Evolutionary conservation across 2,113 vertebrate genomes (phyloP).

Genomic region (Pluvianellus socialis): DNA sequence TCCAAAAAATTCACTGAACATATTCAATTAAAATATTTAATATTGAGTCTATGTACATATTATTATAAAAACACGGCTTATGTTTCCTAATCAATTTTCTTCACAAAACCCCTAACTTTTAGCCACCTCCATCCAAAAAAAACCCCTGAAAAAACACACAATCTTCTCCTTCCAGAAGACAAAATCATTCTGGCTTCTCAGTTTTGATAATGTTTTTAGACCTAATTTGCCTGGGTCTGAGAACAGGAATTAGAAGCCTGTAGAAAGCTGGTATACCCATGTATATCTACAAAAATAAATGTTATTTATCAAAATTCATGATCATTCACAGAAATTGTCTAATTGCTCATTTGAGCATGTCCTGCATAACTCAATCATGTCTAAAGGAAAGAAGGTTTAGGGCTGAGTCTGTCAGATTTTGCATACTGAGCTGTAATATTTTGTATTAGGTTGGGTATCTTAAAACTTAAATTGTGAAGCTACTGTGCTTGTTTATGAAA

Average conservation of each 20-base stretch:
- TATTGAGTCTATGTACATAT: neutral
- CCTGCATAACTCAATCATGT: neutral
- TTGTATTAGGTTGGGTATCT: accelerated
- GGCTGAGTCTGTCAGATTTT: neutral
- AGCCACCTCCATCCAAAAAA: accelerated
- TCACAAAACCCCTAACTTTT: accelerated
- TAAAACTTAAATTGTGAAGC: neutral
- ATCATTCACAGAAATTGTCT: neutral
- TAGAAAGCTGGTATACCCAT: neutral
- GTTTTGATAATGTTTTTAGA: neutral
- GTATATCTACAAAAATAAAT: neutral
- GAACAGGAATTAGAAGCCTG: neutral
- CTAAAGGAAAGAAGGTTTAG: neutral
- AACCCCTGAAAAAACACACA: neutral
- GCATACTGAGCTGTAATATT: neutral
- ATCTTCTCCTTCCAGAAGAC: neutral
- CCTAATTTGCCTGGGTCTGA: neutral
- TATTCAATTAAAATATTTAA: neutral
- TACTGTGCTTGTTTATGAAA: neutral
- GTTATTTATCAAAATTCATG: neutral
- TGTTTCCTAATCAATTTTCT: neutral
- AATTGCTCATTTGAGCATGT: neutral
- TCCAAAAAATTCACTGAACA: neutral
- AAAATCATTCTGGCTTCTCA: accelerated
- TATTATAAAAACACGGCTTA: neutral